Evolutionary conservation across 1,140 invertebrate species (phyloP), one percentile per base, ranked within the genome.

Genomic region (Pogonomyrmex barbatus): DNA sequence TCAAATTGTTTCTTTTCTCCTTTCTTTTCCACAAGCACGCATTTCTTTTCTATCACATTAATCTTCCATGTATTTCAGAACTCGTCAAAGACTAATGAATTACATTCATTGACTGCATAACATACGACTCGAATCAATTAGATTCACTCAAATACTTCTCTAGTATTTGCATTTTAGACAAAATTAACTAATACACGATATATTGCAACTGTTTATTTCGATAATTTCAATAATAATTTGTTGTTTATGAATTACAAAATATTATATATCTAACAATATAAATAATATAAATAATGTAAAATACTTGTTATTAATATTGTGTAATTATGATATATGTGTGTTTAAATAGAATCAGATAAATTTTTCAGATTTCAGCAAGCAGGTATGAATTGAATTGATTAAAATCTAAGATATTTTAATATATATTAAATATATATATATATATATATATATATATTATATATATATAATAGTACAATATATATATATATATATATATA

Each of bases 71-170:
- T 79, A 81, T 36, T 71, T 88, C 50, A 77, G 79, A 78, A 60
- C 87, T 85, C 60, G 86, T 88, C 67, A 83, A 86, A 60, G 77
- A 85, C 87, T 89, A 91, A 90, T 92, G 93, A 93, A 93, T 93
- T 90, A 93, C 90, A 91, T 93, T 90, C 92, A 92, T 93, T 93
- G 93, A 93, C 92, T 92, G 89, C 86, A 89, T 87, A 89, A 63
- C 93, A 91, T 90, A 91, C 89, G 86, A 88, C 89, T 89, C 82
- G 89, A 84, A 92, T 90, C 93, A 88, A 93, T 91, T 93, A 93
- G 91, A 93, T 92, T 93, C 92, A 92, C 92, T 93, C 89, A 91
- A 85, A 89, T 56, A 77, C 87, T 33, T 73, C 47, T 42, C 65
- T 30, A 36, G 63, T 14, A 50, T 17, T 33, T 17, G 14, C 73